Evolutionary conservation across 2,113 vertebrate genomes (phyloP), one percentile per base, ranked within the genome.

Genomic region (Ancistrus triradiatus): DNA sequence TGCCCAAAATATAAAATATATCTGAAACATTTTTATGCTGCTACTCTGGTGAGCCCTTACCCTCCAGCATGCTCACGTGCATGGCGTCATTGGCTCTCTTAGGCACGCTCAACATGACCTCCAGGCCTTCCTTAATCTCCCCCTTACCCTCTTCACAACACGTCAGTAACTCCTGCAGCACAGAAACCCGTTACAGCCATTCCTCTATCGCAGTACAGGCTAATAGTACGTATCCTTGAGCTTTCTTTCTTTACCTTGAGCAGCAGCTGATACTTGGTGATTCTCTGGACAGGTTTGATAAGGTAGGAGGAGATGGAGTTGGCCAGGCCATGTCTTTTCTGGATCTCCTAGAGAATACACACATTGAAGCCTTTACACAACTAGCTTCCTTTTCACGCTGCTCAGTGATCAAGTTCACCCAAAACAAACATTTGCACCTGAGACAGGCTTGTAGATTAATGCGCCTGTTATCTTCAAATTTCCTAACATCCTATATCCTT

Each of bases 61-160:
- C 96, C 90, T 98, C 96, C 81, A 98, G 78, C 96, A 99, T 99
- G 92, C 96, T 99, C 81, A 99, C 95, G 0, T 99, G 96, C 96
- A 99, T 99, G 15, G 96, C 96, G 0, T 99, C 96, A 1, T 99
- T 99, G 28, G 96, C 96, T 83, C 92, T 93, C 85, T 99, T 99
- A 1, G 95, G 96, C 50, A 99, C 95, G 18, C 93, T 98, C 59
- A 99, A 89, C 96, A 99, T 98, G 78, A 99, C 96, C 38, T 99
- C 96, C 84, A 99, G 86, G 10, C 95, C 96, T 61, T 99, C 96
- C 72, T 98, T 98, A n/a, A 99, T 93, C 33, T 99, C 96, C 0
- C 96, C 96, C 74, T 98, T 99, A 1, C 96, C 96, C 83, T 99
- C 96, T 82, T 99, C 96, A 0, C 96, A 99, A 80, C 96, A 99